Conservation (phyloP, 2,797 vertebrate species). For the Lacerta viridis region DNA sequence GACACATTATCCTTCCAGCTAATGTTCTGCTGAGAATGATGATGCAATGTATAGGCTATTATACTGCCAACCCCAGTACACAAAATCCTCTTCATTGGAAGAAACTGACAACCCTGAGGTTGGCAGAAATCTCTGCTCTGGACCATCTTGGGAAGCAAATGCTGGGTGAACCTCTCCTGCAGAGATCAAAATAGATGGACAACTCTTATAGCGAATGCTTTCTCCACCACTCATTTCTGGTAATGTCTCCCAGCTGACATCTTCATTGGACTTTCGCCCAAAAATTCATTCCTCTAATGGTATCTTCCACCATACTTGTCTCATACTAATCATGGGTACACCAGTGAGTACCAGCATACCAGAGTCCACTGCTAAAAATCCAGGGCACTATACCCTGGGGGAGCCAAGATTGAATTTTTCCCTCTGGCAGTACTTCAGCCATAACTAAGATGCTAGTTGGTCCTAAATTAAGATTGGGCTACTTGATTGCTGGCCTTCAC, state of each 20-base stretch:
- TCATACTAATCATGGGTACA: too few species aligned
- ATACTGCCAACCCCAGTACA: neutral
- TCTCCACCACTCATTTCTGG: neutral
- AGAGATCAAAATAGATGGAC: neutral
- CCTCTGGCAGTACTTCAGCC: neutral
- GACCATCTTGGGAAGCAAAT: neutral
- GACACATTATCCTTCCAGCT: neutral
- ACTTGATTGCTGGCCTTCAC: neutral
- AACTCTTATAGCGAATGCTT: neutral
- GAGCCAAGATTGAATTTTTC: neutral
- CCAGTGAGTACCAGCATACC: neutral
- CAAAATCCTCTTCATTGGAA: neutral
- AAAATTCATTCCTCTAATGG: neutral
- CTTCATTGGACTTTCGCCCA: neutral
- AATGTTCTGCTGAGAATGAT: neutral
- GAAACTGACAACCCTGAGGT: neutral
- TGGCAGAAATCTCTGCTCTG: neutral
- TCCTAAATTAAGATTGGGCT: neutral
- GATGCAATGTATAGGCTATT: neutral
- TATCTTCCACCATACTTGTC: neutral
- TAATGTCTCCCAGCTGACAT: neutral
- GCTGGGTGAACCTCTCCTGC: neutral
- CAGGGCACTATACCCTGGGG: neutral
- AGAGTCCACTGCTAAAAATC: neutral
- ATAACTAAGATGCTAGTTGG: neutral